These are phyloP conservation scores for Centroberyx gerrardi DNA, from an alignment of 2,797 vertebrate species.

Conservation along the genomic window DNA sequence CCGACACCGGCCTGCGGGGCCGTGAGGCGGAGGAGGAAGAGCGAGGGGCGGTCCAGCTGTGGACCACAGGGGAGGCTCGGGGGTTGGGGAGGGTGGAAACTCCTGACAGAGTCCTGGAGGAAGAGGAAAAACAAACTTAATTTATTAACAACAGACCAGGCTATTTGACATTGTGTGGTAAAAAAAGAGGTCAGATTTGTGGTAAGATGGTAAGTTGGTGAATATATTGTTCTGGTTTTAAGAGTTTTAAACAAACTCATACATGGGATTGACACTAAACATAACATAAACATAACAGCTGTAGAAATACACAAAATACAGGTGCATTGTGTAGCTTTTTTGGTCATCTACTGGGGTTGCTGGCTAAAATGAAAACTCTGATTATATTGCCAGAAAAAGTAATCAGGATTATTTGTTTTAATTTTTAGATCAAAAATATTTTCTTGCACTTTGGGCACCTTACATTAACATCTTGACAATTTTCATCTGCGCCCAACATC, in stretches of 20 bases:
- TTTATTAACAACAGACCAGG: not conserved
- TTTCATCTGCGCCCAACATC: no score
- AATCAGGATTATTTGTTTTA: no score
- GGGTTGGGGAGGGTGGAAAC: constrained; percentile 83
- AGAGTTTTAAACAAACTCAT: not conserved
- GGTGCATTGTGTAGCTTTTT: no score
- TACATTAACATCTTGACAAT: no score
- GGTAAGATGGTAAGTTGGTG: no score
- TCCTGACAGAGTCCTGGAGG: constrained; percentile 79
- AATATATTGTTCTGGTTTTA: not conserved
- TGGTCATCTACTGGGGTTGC: no score
- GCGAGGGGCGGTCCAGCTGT: constrained; percentile 61
- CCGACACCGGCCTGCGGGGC: constrained; percentile 83
- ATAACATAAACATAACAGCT: not conserved
- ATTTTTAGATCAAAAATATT: no score
- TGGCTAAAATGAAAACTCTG: no score
- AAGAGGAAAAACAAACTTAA: not conserved
- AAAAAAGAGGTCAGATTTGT: no score
- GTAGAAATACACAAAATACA: not conserved
- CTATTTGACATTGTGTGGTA: no score
- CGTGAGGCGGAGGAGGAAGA: constrained; percentile 75
- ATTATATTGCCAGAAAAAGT: no score
- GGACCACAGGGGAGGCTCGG: constrained; percentile 71
- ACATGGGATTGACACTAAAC: not conserved
- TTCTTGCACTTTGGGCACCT: no score